Evolutionary conservation across 2,797 vertebrate genomes (phyloP).

Genomic region (Lepilemur ruficaudatus): DNA sequence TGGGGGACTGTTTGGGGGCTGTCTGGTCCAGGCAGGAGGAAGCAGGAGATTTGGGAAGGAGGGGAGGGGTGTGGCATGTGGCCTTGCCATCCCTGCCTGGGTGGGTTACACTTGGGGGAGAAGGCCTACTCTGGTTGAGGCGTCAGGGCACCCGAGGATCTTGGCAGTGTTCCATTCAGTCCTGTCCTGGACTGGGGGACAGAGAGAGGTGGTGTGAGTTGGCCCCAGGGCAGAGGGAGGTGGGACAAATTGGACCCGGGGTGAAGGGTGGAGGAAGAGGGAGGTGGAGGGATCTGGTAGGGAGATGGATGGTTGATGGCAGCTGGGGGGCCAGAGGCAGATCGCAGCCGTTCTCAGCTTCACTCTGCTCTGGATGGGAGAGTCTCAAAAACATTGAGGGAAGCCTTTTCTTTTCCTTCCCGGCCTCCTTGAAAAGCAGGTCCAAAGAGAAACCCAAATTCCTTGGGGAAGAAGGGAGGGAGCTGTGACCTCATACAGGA

Average conservation of each 20-base stretch:
- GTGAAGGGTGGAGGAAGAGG: neutral
- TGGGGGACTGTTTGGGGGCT: neutral
- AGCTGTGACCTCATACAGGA: neutral
- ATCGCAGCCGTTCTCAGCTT: neutral
- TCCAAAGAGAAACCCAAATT: neutral
- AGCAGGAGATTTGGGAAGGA: neutral
- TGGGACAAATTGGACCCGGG: neutral
- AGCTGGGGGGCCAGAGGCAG: neutral
- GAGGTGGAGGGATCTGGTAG: neutral
- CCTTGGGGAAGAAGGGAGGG: neutral
- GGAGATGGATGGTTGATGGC: neutral
- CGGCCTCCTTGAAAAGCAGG: neutral
- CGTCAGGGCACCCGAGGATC: neutral
- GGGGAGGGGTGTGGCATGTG: neutral
- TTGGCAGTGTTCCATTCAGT: neutral
- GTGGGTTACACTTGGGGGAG: neutral
- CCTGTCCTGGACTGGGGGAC: neutral
- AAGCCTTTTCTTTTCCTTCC: neutral
- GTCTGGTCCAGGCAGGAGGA: neutral
- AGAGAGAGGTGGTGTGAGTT: neutral
- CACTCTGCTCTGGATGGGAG: neutral
- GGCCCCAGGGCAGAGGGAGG: neutral
- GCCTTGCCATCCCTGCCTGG: neutral
- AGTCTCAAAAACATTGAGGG: neutral
- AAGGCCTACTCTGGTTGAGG: neutral